phyloP scores from a whole-genome alignment of 2,113 vertebrate genomes.

The Cyprinodon tularosa region DNA sequence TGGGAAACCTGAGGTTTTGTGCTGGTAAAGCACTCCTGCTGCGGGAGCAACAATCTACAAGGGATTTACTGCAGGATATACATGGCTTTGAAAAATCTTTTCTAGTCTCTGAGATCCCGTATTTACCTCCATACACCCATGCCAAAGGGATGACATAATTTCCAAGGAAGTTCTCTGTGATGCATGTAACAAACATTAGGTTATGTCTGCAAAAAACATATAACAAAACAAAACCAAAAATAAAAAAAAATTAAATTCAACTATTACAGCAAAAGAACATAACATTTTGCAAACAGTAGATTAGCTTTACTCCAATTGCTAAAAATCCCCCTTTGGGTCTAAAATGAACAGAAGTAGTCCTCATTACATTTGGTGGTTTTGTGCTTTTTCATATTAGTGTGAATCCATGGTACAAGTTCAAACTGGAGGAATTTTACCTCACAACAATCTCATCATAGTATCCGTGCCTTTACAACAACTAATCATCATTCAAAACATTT shows the following conservation, averaged over 20 bases:
- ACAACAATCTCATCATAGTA: too few species aligned
- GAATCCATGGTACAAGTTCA: too few species aligned
- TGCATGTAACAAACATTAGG: conserved; percentile 24
- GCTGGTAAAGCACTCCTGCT: conserved; percentile 59
- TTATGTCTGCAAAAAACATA: neutral
- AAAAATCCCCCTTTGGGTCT: neutral
- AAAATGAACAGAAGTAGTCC: neutral
- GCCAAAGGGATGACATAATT: conserved; percentile 63
- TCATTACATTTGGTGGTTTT: neutral
- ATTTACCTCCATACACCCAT: conserved; percentile 63
- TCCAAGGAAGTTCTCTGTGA: conserved; percentile 23
- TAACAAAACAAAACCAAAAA: neutral
- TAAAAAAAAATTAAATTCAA: neutral
- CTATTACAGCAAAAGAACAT: neutral
- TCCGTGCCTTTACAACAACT: too few species aligned
- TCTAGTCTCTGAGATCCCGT: conserved; percentile 60
- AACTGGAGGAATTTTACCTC: too few species aligned
- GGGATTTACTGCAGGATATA: conserved; percentile 69
- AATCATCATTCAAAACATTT: too few species aligned
- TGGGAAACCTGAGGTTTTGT: conserved; percentile 70
- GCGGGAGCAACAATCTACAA: conserved; percentile 73
- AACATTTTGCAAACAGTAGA: neutral
- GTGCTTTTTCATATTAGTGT: neutral
- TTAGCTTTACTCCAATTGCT: neutral
- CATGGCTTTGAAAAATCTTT: conserved; percentile 64